phyloP scores from a whole-genome alignment of 1,140 invertebrate genomes.

The Drosophila setifemur region DNA sequence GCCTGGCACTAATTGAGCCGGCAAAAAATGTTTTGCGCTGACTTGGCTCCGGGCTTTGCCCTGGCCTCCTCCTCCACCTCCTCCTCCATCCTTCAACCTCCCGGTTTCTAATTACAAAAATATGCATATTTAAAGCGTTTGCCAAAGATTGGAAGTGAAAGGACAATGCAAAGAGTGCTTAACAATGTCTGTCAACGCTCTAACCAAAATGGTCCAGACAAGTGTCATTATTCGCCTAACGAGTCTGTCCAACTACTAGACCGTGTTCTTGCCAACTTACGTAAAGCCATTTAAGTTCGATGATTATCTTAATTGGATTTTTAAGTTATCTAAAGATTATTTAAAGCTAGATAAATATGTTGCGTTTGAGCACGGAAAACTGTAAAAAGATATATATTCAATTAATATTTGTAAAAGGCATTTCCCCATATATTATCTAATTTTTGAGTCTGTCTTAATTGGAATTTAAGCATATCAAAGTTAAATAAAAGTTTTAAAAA shows the following conservation, averaged over 20 bases:
- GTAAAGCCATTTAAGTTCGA: not conserved
- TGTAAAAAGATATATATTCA: no score
- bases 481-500: no score
- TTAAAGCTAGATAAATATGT: no score
- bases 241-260: not conserved
- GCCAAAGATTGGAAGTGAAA: conserved; percentile 40
- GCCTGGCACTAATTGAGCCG: conserved; percentile 71
- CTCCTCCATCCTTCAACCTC: not conserved
- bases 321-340: no score
- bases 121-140: conserved; percentile 71
- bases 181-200: conserved; percentile 45
- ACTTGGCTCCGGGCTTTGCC: conserved; percentile 33
- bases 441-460: no score
- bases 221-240: conserved; percentile 17
- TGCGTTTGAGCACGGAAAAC: no score
- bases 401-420: no score
- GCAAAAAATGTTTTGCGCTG: conserved; percentile 70
- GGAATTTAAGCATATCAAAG: no score
- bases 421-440: no score
- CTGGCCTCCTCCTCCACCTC: not conserved
- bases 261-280: not conserved
- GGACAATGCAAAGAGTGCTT: conserved; percentile 36
- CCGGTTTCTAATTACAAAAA: conserved; percentile 71
- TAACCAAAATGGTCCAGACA: conserved; percentile 22
- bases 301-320: not conserved